phyloP scores from a whole-genome alignment of 1,140 invertebrate species.

The Centruroides sculpturatus region DNA sequence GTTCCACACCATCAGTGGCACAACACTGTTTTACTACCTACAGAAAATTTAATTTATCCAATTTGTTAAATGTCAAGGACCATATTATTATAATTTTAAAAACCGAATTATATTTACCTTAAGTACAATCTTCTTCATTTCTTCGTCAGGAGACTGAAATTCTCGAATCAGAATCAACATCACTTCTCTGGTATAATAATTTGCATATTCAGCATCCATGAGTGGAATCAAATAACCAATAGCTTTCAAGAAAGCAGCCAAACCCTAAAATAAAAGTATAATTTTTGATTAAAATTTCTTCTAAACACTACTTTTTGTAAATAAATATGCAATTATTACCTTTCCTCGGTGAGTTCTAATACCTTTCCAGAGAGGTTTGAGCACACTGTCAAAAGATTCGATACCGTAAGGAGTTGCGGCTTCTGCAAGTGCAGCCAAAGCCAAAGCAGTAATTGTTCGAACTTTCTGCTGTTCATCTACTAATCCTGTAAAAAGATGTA shows the following conservation, averaged over 20 bases:
- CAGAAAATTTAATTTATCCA: slow-evolving; percentile 13
- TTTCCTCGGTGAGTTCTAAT: slow-evolving; percentile 96
- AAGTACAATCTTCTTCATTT: slow-evolving; percentile 99
- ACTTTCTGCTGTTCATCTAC: slow-evolving; percentile 60
- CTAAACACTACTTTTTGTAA: background rate
- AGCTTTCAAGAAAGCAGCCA: slow-evolving; percentile 97
- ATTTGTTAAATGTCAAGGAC: too few relatives aligned
- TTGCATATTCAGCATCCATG: slow-evolving; percentile 99
- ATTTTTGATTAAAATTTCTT: background rate
- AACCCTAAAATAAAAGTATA: slow-evolving; percentile 38
- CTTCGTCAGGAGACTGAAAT: slow-evolving; percentile 98
- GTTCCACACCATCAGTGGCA: slow-evolving; percentile 97
- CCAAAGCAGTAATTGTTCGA: slow-evolving; percentile 93
- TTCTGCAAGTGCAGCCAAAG: slow-evolving; percentile 94
- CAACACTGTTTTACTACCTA: slow-evolving; percentile 99
- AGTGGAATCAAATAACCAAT: slow-evolving; percentile 98
- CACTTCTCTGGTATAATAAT: slow-evolving; percentile 98
- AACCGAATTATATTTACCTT: slow-evolving; percentile 45
- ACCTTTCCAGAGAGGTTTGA: slow-evolving; percentile 99
- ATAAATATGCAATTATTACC: slow-evolving; percentile 22
- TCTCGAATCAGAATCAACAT: slow-evolving; percentile 99
- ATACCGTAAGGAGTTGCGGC: slow-evolving; percentile 99
- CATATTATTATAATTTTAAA: too few relatives aligned
- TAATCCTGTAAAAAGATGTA: slow-evolving; percentile 30
- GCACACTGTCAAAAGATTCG: slow-evolving; percentile 97